Conservation (phyloP, 2,888 invertebrate genomes). For the Mylabris sibirica region DNA sequence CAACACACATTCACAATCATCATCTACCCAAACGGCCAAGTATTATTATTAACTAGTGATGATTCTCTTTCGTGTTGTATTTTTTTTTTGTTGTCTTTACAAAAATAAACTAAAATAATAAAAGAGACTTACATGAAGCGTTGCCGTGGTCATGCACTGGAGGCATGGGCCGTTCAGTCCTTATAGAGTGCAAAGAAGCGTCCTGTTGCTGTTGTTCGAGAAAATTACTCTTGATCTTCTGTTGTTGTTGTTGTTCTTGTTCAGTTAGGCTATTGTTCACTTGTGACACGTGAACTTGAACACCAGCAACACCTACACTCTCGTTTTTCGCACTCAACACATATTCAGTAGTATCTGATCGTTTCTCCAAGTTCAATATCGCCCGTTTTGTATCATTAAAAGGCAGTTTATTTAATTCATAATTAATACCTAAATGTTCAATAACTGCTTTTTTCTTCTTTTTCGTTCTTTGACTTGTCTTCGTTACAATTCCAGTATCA, state of each 20-base stretch:
- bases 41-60: background rate
- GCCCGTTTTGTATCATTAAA: background rate
- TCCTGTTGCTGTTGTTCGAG: constrained; percentile 29
- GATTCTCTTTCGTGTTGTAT: background rate
- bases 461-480: background rate
- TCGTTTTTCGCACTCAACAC: constrained; percentile 30
- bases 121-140: constrained; percentile 54
- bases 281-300: constrained; percentile 36
- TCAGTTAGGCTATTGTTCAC: constrained; percentile 33
- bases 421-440: constrained; percentile 17
- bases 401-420: constrained; percentile 11
- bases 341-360: constrained; percentile 20
- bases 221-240: constrained; percentile 39
- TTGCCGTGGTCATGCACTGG: constrained; percentile 54
- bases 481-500: background rate
- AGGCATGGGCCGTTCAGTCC: constrained; percentile 54
- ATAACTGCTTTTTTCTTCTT: background rate
- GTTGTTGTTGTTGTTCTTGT: constrained; percentile 29
- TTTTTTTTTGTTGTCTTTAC: background rate
- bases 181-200: constrained; percentile 28
- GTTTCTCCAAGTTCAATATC: constrained; percentile 23
- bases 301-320: constrained; percentile 37
- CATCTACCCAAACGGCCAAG: background rate
- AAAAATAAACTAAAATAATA: background rate
- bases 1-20: constrained; percentile 14